Evolutionary conservation across 2,888 invertebrate species (phyloP).

Genomic region (Oasisia sp.): DNA sequence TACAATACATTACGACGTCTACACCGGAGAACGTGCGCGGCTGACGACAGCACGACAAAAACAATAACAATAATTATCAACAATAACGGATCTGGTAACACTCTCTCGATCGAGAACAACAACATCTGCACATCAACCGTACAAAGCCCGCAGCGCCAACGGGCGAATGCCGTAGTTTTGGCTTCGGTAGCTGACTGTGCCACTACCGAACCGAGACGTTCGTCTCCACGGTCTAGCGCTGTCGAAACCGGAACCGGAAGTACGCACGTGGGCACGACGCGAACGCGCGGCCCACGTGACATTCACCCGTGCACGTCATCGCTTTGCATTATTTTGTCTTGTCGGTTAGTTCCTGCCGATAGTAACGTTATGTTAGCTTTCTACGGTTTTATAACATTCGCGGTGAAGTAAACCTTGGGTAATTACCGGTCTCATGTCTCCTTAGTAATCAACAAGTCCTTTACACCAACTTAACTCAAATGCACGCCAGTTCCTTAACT

Average conservation of each 20-base stretch:
- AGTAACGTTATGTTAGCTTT: not conserved
- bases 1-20: not conserved
- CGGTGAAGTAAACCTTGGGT: not conserved
- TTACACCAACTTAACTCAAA: not conserved
- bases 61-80: not conserved
- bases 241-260: not conserved
- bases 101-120: not conserved
- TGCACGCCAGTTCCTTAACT: not conserved
- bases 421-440: not conserved
- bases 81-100: constrained; percentile 17
- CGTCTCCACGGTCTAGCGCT: not conserved
- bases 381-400: not conserved
- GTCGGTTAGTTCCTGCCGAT: constrained; percentile 1
- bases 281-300: not conserved
- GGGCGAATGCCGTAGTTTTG: not conserved
- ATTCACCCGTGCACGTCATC: not conserved
- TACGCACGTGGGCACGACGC: not conserved
- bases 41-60: not conserved
- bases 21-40: not conserved
- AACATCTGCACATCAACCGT: not conserved
- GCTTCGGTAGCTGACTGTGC: not conserved
- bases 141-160: not conserved
- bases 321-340: not conserved
- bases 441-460: not conserved
- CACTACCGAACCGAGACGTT: not conserved